Evolutionary conservation across 2,888 invertebrate species (phyloP).

Genomic region (Gerris lacustris): DNA sequence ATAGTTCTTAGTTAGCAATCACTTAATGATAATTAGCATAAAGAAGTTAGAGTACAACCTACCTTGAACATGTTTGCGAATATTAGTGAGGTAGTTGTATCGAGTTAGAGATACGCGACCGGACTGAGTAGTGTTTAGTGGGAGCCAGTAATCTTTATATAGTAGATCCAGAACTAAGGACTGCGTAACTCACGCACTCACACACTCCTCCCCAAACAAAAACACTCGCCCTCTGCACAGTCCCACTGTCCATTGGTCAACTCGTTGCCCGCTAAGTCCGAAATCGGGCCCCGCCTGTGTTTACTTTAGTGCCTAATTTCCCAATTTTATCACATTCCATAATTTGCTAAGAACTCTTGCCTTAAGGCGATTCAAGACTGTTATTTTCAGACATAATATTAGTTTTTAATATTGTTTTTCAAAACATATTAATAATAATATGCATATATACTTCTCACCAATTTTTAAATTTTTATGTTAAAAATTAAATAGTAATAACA

Average conservation of each 20-base stretch:
- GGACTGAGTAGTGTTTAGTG: not conserved
- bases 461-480: no score
- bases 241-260: not conserved
- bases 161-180: not conserved
- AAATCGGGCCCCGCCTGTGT: not conserved
- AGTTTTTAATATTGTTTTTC: no score
- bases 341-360: no score
- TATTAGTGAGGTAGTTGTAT: constrained; percentile 3
- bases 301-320: not conserved
- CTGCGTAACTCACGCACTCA: not conserved
- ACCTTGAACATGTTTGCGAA: not conserved
- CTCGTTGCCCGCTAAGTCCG: not conserved
- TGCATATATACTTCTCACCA: no score
- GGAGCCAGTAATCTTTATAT: not conserved
- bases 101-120: not conserved
- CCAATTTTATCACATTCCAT: no score
- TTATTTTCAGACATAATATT: no score
- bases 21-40: no score
- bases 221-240: not conserved
- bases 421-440: no score
- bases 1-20: no score
- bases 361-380: no score
- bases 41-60: not conserved
- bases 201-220: not conserved
- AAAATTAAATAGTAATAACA: no score